Conservation (phyloP, 2,797 vertebrate species). For the Cephalopachus bancanus region DNA sequence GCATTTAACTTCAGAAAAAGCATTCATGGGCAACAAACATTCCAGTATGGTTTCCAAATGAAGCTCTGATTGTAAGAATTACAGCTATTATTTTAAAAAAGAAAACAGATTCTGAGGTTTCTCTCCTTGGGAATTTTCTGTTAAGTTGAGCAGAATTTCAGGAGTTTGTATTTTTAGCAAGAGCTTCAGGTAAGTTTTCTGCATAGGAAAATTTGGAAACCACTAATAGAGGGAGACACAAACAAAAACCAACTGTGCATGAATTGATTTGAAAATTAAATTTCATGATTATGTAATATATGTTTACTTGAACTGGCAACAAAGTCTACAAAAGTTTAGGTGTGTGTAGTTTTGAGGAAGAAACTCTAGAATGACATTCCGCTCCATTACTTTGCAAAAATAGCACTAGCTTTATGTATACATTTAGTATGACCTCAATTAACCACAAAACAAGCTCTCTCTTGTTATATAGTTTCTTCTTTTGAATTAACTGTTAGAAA, state of each 20-base stretch:
- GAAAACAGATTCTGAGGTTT: not conserved
- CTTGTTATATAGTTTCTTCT: not conserved
- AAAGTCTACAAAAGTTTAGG: not conserved
- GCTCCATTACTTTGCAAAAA: not conserved
- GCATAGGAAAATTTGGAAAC: not conserved
- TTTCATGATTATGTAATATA: not conserved
- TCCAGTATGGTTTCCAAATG: not conserved
- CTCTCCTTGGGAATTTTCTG: not conserved
- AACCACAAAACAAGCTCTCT: not conserved
- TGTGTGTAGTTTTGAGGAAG: not conserved
- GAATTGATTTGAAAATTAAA: slow-evolving; percentile 1
- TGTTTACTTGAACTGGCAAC: not conserved
- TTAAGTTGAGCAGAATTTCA: not conserved
- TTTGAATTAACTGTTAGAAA: not conserved
- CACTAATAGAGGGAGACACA: not conserved
- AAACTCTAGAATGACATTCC: not conserved
- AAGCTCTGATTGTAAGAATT: not conserved
- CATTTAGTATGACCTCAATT: not conserved
- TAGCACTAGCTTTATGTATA: not conserved
- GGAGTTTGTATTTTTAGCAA: not conserved
- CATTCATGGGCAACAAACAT: not conserved
- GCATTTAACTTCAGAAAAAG: not conserved
- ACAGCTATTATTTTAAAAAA: not conserved
- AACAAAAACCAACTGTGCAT: not conserved
- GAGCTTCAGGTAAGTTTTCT: not conserved